These are phyloP conservation scores for Entomobrya proxima DNA, from an alignment of 2,888 invertebrate species.

Conservation along the genomic window DNA sequence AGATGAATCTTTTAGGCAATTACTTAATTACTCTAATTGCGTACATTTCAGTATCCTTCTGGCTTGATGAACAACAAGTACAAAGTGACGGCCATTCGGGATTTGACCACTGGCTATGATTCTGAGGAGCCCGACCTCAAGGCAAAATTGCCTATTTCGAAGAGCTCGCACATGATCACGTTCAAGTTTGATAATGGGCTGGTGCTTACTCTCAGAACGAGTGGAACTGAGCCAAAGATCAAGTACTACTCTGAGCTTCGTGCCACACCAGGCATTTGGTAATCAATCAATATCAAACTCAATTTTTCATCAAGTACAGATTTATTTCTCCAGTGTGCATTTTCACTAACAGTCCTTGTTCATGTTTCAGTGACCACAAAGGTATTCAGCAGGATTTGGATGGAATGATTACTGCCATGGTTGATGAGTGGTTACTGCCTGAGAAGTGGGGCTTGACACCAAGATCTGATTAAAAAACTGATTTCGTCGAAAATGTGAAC, in stretches of 20 bases:
- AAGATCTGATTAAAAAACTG: constrained; percentile 46
- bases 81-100: constrained; percentile 85
- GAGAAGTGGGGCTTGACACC: constrained; percentile 82
- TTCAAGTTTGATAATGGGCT: constrained; percentile 92
- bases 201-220: constrained; percentile 92
- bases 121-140: constrained; percentile 83
- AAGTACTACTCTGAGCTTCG: constrained; percentile 98
- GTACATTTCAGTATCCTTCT: constrained; percentile 87
- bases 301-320: background rate
- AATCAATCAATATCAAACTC: constrained; percentile 69
- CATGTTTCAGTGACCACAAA: constrained; percentile 82
- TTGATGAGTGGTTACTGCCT: constrained; percentile 89
- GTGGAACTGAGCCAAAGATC: constrained; percentile 99
- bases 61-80: constrained; percentile 82
- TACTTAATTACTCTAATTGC: background rate
- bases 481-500: background rate
- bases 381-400: constrained; percentile 82
- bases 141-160: constrained; percentile 84
- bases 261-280: constrained; percentile 83
- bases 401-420: constrained; percentile 87
- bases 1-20: background rate
- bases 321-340: background rate
- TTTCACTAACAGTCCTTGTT: background rate
- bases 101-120: constrained; percentile 92
- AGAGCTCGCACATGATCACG: constrained; percentile 93